Evolutionary conservation across 2,797 vertebrate genomes (phyloP), one percentile per base, ranked within the genome.

Genomic region (Poecilia picta): DNA sequence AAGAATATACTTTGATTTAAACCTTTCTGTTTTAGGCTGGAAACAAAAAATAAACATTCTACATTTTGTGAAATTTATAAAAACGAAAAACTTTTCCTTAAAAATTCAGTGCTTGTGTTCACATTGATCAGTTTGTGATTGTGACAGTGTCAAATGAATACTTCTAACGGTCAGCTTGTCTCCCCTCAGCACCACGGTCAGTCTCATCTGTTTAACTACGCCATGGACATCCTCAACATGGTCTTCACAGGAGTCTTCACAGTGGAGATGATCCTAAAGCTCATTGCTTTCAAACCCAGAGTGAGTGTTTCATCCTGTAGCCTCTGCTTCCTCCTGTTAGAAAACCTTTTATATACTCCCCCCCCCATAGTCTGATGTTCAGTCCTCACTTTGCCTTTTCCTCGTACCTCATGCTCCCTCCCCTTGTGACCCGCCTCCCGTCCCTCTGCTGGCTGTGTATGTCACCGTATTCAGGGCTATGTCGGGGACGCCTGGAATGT

Each of bases 141-240:
- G 68, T 45, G n/a, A 28, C 13, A 1, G 16, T 25, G 20, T n/a
- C 20, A 41, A 13, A 68, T 12, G 4, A 68, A 68, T 41, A 11
- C 64, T 12, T 41, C 18, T 41, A 23, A 68, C 23, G 36, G 4
- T 41, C 64, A 20, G 10, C 78, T 83, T 87, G 86, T 91, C 77
- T 55, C 15, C 90, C 88, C 83, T 18, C 93, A 99, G 98, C 98
- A 99, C 90, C 97, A 99, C 0, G 97, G 97, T 76, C 98, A 99
- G 93, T 99, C 98, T 73, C 97, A 95, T 79, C 93, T 97, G 75
- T 99, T 99, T 89, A 98, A 98, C 90, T 97, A 97, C 23, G 97
- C 96, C 20, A 99, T 99, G 98, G 98, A 99, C 92, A 96, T 99
- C 89, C 96, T 99, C 91, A 99, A 99, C 92, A 99, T 99, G 98